Conservation (phyloP, 2,113 vertebrate genomes). For the Heloderma charlesbogerti region DNA sequence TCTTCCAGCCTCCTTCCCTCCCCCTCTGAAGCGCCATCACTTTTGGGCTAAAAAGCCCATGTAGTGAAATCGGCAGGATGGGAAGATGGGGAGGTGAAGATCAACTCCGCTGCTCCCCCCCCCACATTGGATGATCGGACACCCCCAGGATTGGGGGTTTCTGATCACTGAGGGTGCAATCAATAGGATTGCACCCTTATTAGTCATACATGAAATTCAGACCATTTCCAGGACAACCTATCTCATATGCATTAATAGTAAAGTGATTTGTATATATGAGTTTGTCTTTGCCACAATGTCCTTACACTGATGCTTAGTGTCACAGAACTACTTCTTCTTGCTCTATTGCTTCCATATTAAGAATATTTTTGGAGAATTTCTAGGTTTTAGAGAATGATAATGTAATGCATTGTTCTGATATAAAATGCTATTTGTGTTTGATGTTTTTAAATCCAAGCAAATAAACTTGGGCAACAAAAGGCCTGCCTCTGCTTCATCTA, state of each 20-base stretch:
- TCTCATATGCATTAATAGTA: not conserved
- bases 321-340: not conserved
- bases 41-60: too few relatives aligned
- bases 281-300: not conserved
- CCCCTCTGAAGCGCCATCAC: too few relatives aligned
- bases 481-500: conserved; percentile 13
- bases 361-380: not conserved
- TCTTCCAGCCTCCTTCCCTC: too few relatives aligned
- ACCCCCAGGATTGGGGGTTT: too few relatives aligned
- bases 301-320: not conserved
- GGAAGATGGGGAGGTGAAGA: too few relatives aligned
- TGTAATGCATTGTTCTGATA: not conserved
- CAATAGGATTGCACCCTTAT: not conserved
- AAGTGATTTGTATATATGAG: not conserved
- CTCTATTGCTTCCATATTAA: conserved; percentile 1
- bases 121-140: too few relatives aligned
- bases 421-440: not conserved
- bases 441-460: not conserved
- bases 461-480: not conserved
- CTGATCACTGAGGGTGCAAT: too few relatives aligned
- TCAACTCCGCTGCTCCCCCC: too few relatives aligned
- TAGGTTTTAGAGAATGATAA: not conserved
- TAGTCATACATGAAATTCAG: not conserved
- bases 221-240: not conserved
- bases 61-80: too few relatives aligned